Base-by-base conservation (phyloP, 64 coral and sea anemone genomes). In the Stichodactyla helianthus region DNA sequence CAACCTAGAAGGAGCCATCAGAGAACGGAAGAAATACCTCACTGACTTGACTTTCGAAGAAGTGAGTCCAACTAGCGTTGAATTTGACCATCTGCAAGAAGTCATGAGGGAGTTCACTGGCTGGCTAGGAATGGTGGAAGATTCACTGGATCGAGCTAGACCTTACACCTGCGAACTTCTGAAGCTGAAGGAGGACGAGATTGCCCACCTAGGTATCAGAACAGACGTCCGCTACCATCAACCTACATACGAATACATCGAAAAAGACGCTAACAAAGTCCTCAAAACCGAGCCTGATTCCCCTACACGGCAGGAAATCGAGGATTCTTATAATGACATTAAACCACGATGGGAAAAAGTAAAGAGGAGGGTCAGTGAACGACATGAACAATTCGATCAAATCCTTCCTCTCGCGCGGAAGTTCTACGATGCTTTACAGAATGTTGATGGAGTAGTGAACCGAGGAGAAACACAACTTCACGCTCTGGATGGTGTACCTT, bases 391-490 rank as follows among this genome's bases (percentile, higher is more conserved):
- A 28, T 52, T 96, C 55, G 91, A 86, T 5, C 85, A 93, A 44
- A 79, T 96, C 10, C 54, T 92, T 54, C 94, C 94, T 52, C 87
- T 96, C 90, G 91, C 94, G 28, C 84, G 88, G 76, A 93, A 89
- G 15, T 96, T 92, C 70, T 71, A 93, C 50, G 94, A 93, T 59
- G 88, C 91, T 82, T 87, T 92, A 59, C 87, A 96, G 79, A 93
- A 96, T 51, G 91, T 96, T 26, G 91, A 96, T 20, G 91, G 91
- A 54, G 94, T 96, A 9, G 91, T 96, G 2, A 87, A 86, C 26
- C 59, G 91, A 83, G 94, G 87, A 0, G 94, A 96, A 51, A 90
- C 91, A 15, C 91, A 96, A 52, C 76, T 96, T 57, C 78, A 22
- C 17, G 35, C 78, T 15, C 78, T 81, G 7, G 78, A 81, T 4